These are phyloP conservation scores for Catharus minimus DNA, from an alignment of 2,113 vertebrate species.

Conservation along the genomic window DNA sequence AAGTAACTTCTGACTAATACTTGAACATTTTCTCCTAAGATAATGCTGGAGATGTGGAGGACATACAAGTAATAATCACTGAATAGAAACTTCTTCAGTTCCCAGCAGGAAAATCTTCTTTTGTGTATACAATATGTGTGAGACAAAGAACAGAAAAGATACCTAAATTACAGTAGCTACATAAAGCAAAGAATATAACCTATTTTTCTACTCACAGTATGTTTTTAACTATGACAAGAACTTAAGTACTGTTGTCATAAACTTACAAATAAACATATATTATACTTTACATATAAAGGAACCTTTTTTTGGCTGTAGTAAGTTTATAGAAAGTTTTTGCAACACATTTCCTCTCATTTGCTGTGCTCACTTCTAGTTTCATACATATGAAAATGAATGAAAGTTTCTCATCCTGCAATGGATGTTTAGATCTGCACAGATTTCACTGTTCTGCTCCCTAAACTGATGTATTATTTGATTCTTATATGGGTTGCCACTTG, in stretches of 20 bases:
- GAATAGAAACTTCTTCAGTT: neutral
- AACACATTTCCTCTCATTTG: neutral
- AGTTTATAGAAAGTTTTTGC: neutral
- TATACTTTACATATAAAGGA: neutral
- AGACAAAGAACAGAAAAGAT: neutral
- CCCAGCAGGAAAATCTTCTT: neutral
- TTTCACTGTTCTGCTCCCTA: neutral
- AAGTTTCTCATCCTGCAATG: neutral
- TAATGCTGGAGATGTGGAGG: neutral
- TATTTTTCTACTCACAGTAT: neutral
- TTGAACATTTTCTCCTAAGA: neutral
- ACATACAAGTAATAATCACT: neutral
- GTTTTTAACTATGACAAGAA: neutral
- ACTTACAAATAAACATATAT: too few species aligned
- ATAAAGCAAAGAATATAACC: neutral
- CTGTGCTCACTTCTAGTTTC: neutral
- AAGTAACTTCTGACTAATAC: neutral
- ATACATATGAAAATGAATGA: neutral
- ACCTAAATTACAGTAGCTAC: neutral
- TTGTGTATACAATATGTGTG: neutral
- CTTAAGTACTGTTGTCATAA: neutral
- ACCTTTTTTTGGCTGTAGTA: neutral
- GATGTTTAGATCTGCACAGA: neutral
- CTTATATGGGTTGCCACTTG: neutral
- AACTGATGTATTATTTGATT: neutral